Conservation (phyloP, 1,140 invertebrate genomes). For the Carcinoscorpius rotundicauda region DNA sequence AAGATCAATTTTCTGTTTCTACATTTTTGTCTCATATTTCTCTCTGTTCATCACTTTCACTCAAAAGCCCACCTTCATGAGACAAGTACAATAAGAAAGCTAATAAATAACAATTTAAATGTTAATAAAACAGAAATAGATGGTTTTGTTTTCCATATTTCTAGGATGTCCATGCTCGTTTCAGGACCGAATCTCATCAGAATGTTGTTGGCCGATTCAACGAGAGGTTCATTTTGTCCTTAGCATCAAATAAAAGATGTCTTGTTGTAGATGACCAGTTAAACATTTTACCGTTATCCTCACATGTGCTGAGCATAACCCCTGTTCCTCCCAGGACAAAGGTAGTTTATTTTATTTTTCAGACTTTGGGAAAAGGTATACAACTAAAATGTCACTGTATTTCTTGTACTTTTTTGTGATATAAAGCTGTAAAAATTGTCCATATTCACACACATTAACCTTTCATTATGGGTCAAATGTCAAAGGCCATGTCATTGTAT, state of each 20-base stretch:
- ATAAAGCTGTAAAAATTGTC: too few relatives aligned
- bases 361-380: too few relatives aligned
- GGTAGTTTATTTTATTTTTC: too few relatives aligned
- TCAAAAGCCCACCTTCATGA: too few relatives aligned
- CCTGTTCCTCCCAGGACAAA: constrained; percentile 37
- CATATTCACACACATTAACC: too few relatives aligned
- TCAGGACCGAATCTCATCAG: constrained; percentile 85
- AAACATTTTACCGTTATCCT: constrained; percentile 82
- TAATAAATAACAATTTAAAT: background rate
- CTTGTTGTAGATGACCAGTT: constrained; percentile 83
- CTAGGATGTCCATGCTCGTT: constrained; percentile 87
- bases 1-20: too few relatives aligned
- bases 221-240: constrained; percentile 84
- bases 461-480: too few relatives aligned
- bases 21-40: too few relatives aligned
- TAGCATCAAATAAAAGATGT: constrained; percentile 75
- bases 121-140: background rate
- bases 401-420: too few relatives aligned
- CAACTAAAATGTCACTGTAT: too few relatives aligned
- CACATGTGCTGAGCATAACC: constrained; percentile 64
- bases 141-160: constrained; percentile 9
- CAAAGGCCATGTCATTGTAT: too few relatives aligned
- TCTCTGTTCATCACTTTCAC: too few relatives aligned
- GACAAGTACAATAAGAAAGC: background rate
- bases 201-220: constrained; percentile 91